Percentiles rank a stretch among this genome's conserved stretches.
Evolutionary conservation across 2,113 vertebrate genomes (phyloP).

Genomic region (Antechinus flavipes): DNA sequence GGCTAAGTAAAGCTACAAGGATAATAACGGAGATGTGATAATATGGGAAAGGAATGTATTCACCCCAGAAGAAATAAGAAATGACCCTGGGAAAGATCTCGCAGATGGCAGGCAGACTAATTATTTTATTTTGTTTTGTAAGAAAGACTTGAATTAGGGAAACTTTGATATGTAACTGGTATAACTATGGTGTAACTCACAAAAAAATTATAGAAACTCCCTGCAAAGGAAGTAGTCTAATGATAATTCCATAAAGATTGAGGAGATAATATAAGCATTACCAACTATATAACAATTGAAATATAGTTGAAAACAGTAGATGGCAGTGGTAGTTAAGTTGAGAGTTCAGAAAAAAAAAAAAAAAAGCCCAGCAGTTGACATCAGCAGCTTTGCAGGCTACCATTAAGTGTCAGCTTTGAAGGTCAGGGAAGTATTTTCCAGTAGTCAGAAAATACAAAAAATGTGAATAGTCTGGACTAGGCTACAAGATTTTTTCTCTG

Average conservation of each 20-base stretch:
- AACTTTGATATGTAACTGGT: background rate
- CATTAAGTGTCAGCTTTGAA: background rate
- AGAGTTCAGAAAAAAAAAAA: background rate
- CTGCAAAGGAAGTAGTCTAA: background rate
- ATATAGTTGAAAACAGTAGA: background rate
- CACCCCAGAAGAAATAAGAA: background rate
- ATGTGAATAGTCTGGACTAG: background rate
- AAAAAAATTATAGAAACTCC: background rate
- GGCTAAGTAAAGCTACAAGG: background rate
- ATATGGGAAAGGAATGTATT: background rate
- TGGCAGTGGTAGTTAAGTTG: background rate
- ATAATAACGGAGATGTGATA: background rate
- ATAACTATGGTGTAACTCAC: background rate
- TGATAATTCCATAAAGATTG: background rate
- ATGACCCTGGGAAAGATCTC: background rate
- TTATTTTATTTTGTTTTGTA: background rate
- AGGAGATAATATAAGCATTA: background rate
- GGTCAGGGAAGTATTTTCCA: background rate
- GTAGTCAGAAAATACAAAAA: background rate
- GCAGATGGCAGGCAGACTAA: background rate
- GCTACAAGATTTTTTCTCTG: background rate
- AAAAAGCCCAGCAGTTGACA: background rate
- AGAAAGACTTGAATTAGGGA: background rate
- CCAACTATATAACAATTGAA: background rate
- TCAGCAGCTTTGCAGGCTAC: background rate